Percentiles rank a stretch among this genome's conserved stretches.
Conservation (phyloP, 2,888 invertebrate species). For the Ennomos fuscantarius region DNA sequence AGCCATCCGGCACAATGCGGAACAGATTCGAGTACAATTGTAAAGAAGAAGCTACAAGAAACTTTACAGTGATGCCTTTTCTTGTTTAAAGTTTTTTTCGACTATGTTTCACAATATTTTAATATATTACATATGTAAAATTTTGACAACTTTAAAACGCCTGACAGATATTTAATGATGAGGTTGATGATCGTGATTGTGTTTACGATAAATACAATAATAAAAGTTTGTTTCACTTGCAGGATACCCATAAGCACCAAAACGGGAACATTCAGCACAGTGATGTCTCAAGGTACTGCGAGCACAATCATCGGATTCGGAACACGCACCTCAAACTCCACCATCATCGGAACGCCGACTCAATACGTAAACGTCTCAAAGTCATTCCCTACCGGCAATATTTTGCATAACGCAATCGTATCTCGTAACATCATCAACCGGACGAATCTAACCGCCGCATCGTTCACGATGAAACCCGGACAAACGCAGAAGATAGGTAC, state of each 20-base stretch:
- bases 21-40: too few relatives aligned
- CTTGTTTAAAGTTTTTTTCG: too few relatives aligned
- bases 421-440: slow-evolving; percentile 78
- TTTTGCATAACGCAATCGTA: slow-evolving; percentile 80
- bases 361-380: slow-evolving; percentile 81
- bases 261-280: slow-evolving; percentile 75
- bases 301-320: slow-evolving; percentile 79
- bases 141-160: too few relatives aligned
- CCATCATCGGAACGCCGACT: slow-evolving; percentile 67
- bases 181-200: too few relatives aligned
- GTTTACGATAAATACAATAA: too few relatives aligned
- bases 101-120: too few relatives aligned
- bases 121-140: too few relatives aligned
- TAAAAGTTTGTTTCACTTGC: slow-evolving; percentile 35
- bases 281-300: slow-evolving; percentile 80
- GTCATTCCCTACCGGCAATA: slow-evolving; percentile 80
- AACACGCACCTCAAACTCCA: slow-evolving; percentile 69
- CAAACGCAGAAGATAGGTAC: slow-evolving; percentile 71
- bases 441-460: slow-evolving; percentile 61
- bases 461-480: slow-evolving; percentile 70
- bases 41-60: too few relatives aligned
- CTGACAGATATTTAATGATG: too few relatives aligned
- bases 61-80: too few relatives aligned
- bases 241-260: slow-evolving; percentile 79
- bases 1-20: too few relatives aligned